Percentiles rank a stretch among this genome's conserved stretches.
phyloP scores from a whole-genome alignment of 2,888 invertebrate genomes.

The Cephus nigrinus region DNA sequence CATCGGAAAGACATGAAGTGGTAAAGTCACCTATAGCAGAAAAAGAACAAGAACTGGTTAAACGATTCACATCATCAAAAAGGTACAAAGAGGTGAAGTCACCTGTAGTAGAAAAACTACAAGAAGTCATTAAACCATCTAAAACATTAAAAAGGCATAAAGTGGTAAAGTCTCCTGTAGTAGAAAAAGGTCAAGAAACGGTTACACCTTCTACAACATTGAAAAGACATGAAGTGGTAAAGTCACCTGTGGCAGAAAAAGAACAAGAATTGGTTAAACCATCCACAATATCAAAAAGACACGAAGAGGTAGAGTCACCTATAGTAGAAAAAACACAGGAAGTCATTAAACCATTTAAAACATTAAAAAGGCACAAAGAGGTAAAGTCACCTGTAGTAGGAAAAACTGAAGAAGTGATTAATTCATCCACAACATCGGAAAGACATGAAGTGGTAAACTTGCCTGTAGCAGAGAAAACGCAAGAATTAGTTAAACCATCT shows the following conservation, averaged over 20 bases:
- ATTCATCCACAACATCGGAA: background rate
- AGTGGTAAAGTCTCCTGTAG: no score
- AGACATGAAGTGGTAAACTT: background rate
- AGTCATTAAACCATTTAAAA: background rate
- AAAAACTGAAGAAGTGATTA: background rate
- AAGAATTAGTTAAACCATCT: constrained; percentile 22
- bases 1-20: background rate
- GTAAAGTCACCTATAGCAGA: background rate
- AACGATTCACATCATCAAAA: no score
- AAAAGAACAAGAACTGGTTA: no score
- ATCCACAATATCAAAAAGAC: background rate
- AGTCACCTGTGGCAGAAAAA: background rate
- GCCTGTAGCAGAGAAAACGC: background rate
- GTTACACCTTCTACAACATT: background rate
- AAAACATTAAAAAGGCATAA: no score
- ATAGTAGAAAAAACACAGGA: background rate
- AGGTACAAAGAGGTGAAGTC: no score
- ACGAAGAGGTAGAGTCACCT: background rate
- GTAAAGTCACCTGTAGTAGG: background rate
- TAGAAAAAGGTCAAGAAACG: background rate
- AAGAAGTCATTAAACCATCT: no score
- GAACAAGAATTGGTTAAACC: background rate
- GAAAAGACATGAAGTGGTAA: background rate
- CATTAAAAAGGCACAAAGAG: background rate
- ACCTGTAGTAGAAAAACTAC: no score